phyloP scores from a whole-genome alignment of 23 tunicate species.

The Pegea sp. region DNA sequence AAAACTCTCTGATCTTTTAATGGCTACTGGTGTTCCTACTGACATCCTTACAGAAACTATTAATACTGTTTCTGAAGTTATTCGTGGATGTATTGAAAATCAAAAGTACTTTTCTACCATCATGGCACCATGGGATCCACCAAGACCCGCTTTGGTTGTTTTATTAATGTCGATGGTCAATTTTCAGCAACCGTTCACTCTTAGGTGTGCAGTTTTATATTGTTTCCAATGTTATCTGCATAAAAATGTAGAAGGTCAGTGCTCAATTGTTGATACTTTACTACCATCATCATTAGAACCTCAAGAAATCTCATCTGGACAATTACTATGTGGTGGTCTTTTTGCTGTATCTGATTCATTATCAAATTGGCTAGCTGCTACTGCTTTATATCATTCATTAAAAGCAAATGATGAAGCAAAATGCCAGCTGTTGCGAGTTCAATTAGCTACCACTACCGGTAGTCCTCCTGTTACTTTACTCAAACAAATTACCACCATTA shows the following conservation, averaged over 20 bases:
- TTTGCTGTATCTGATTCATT: slow-evolving; percentile 79
- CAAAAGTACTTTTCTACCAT: slow-evolving; percentile 47
- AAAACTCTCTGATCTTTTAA: slow-evolving; percentile 48
- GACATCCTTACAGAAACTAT: slow-evolving; percentile 75
- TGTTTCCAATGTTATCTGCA: slow-evolving; percentile 77
- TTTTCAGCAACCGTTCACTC: slow-evolving; percentile 60
- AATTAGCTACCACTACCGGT: slow-evolving; percentile 68
- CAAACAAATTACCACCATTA: slow-evolving; percentile 47
- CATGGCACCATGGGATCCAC: slow-evolving; percentile 92
- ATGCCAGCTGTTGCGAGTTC: slow-evolving; percentile 52
- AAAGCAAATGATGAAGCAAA: slow-evolving; percentile 29
- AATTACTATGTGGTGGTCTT: slow-evolving; percentile 75
- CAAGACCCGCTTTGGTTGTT: slow-evolving; percentile 85
- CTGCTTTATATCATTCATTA: slow-evolving; percentile 80
- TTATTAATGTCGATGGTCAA: slow-evolving; percentile 94
- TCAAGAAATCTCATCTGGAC: slow-evolving; percentile 74
- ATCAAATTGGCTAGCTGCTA: slow-evolving; percentile 85
- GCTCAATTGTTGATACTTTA: slow-evolving; percentile 43
- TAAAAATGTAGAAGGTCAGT: slow-evolving; percentile 33
- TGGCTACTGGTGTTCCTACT: slow-evolving; percentile 91
- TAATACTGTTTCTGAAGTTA: slow-evolving; percentile 77
- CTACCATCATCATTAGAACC: slow-evolving; percentile 81
- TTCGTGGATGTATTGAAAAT: slow-evolving; percentile 52
- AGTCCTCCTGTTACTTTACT: slow-evolving; percentile 51
- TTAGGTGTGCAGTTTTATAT: slow-evolving; percentile 77